Evolutionary conservation across 2,113 vertebrate species (phyloP).

Genomic region (Rhinopomastus cyanomelas): DNA sequence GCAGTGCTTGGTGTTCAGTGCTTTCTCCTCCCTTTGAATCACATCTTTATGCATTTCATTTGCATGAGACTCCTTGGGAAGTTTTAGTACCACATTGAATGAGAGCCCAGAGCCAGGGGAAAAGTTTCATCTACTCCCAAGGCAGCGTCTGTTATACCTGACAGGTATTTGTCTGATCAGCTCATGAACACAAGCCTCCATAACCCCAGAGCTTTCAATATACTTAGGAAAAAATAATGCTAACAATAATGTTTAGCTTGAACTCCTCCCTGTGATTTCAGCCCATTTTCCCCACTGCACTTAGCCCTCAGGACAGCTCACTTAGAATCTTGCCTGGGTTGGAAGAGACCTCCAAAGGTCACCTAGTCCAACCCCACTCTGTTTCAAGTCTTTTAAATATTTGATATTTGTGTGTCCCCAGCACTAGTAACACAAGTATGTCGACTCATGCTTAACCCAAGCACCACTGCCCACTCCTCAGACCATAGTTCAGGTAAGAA

Average conservation of each 20-base stretch:
- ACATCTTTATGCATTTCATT: neutral
- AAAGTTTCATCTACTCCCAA: neutral
- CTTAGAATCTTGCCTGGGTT: too few relatives aligned
- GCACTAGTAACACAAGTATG: neutral
- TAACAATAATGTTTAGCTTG: neutral
- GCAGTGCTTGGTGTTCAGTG: neutral
- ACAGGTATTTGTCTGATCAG: neutral
- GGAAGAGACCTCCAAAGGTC: too few relatives aligned
- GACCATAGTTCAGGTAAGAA: conserved; percentile 11
- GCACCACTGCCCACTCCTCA: neutral
- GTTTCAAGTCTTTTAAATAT: neutral
- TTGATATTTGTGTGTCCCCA: neutral
- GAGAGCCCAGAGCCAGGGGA: neutral
- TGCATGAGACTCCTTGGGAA: neutral
- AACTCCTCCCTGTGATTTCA: conserved; percentile 19
- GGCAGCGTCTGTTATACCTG: neutral
- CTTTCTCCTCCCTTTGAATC: neutral
- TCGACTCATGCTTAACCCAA: conserved; percentile 18
- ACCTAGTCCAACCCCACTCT: too few relatives aligned
- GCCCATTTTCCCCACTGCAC: neutral
- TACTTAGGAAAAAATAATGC: neutral
- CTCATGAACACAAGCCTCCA: conserved; percentile 20
- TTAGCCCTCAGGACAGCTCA: neutral
- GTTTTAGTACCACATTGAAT: conserved; percentile 18
- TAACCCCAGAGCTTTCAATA: neutral